phyloP scores from a whole-genome alignment of 2,113 vertebrate genomes.

The Capra hircus region DNA sequence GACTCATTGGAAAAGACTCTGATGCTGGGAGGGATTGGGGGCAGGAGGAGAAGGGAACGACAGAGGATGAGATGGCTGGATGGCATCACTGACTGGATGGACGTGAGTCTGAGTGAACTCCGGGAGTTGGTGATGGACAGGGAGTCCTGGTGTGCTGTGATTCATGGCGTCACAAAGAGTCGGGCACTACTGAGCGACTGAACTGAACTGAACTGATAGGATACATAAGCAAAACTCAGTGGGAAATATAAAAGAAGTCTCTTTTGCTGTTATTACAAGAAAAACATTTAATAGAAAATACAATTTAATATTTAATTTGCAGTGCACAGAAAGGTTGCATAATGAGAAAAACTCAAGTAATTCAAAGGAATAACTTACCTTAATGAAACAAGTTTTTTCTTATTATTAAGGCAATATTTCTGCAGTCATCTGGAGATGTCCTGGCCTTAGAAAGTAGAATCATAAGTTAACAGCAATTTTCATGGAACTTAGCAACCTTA shows the following conservation, averaged over 20 bases:
- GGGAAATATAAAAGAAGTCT: not conserved
- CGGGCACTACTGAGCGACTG: too few relatives aligned
- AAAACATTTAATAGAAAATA: not conserved
- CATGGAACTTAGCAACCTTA: not conserved
- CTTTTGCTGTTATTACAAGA: not conserved
- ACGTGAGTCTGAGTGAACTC: too few relatives aligned
- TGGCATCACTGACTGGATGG: too few relatives aligned
- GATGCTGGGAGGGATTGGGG: too few relatives aligned
- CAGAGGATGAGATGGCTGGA: too few relatives aligned
- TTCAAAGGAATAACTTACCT: not conserved
- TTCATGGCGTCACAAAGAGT: rapidly evolving
- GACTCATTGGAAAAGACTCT: too few relatives aligned
- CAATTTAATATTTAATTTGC: not conserved
- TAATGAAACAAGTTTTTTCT: not conserved
- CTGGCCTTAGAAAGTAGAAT: not conserved
- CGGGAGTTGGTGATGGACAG: too few relatives aligned
- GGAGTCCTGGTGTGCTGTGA: too few relatives aligned
- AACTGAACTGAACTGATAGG: too few relatives aligned
- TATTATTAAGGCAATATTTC: not conserved
- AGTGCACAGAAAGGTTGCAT: not conserved
- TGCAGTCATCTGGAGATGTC: not conserved
- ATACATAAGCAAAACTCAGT: not conserved
- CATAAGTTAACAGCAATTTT: not conserved
- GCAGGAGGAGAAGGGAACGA: too few relatives aligned
- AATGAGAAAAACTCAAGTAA: not conserved